A percentile compares a stretch with the other conserved stretches of the same genome.
Conservation (phyloP, 2,113 vertebrate species). For the Hylia prasina region DNA sequence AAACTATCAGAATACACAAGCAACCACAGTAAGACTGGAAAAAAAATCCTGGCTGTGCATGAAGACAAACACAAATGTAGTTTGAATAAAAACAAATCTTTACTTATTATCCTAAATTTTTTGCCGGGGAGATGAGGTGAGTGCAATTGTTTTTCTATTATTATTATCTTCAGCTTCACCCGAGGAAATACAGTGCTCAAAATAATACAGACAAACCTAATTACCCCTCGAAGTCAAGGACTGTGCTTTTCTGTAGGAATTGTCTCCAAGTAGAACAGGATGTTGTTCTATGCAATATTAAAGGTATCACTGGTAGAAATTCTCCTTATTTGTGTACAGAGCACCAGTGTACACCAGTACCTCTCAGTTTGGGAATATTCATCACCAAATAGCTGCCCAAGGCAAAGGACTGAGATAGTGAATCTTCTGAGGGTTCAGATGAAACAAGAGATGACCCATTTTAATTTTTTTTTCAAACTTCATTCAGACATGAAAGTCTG, state of each 20-base stretch:
- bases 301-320: rapidly evolving
- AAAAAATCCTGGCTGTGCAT: background rate
- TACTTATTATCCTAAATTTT: background rate
- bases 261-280: background rate
- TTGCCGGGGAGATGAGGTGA: background rate
- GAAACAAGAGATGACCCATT: background rate
- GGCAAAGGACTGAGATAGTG: background rate
- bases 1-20: background rate
- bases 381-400: background rate
- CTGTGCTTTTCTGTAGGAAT: background rate
- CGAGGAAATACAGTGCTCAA: background rate
- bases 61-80: background rate
- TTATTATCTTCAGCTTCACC: background rate
- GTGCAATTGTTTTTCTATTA: background rate
- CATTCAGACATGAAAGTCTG: background rate
- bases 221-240: background rate
- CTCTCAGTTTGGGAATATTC: background rate
- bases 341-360: no score
- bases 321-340: background rate
- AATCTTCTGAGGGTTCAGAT: background rate
- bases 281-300: background rate
- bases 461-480: background rate
- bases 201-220: background rate
- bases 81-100: background rate
- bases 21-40: background rate